These are phyloP conservation scores for Nixonia krombeini DNA, from an alignment of 1,140 invertebrate species.

Conservation along the genomic window DNA sequence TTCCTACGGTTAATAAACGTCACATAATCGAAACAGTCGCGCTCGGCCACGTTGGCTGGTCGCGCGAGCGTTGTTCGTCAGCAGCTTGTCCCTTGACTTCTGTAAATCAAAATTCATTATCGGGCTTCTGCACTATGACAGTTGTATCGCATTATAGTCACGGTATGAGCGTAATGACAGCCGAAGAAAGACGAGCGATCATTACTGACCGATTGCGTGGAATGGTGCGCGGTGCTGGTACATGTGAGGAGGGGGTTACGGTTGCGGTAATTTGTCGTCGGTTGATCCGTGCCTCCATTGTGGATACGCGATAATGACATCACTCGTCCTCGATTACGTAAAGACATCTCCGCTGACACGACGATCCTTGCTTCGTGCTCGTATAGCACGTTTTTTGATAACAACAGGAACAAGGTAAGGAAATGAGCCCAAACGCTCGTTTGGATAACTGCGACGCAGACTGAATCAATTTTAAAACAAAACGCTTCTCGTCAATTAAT, in stretches of 20 bases:
- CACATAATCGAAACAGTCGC: no score
- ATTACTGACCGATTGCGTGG: slow-evolving; percentile 12
- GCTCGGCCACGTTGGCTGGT: no score
- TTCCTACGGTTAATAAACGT: no score
- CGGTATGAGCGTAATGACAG: slow-evolving; percentile 9
- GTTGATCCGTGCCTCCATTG: slow-evolving; percentile 36
- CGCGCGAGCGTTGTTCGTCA: slow-evolving; percentile 2
- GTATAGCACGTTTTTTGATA: slow-evolving; percentile 32
- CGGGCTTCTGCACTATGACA: slow-evolving; percentile 13
- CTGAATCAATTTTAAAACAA: no score
- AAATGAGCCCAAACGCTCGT: no score
- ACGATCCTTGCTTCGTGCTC: slow-evolving; percentile 30
- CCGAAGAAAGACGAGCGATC: slow-evolving; percentile 31
- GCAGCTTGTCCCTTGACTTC: slow-evolving; percentile 18
- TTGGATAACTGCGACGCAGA: no score
- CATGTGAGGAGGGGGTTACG: background rate
- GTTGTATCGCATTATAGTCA: slow-evolving; percentile 21
- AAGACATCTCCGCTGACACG: slow-evolving; percentile 45
- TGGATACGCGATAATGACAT: slow-evolving; percentile 55
- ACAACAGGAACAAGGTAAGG: slow-evolving; percentile 14
- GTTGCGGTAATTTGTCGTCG: slow-evolving; percentile 33
- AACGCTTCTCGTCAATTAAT: no score
- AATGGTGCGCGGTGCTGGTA: background rate
- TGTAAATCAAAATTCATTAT: slow-evolving; percentile 38
- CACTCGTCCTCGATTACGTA: slow-evolving; percentile 64